These are phyloP conservation scores for Drosophila mayri DNA, from an alignment of 1,140 invertebrate species.

Conservation along the genomic window DNA sequence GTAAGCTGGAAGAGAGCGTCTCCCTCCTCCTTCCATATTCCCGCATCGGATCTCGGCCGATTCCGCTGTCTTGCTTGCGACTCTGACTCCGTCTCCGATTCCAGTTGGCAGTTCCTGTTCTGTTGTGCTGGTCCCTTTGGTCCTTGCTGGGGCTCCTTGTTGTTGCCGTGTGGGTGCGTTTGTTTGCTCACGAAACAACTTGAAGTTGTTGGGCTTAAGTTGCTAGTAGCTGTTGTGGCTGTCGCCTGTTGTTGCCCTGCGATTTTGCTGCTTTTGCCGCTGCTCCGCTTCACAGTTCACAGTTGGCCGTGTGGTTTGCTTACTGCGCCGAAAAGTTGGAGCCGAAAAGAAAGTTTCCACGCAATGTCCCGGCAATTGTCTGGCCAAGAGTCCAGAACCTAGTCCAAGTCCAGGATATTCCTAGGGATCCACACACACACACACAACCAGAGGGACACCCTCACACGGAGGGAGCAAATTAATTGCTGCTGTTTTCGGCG, in stretches of 20 bases:
- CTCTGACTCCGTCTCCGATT: constrained; percentile 17
- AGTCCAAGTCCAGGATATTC: constrained; percentile 20
- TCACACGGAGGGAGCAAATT: constrained; percentile 72
- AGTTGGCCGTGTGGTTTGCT: constrained; percentile 69
- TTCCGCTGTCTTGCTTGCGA: constrained; percentile 11
- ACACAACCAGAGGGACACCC: constrained; percentile 22
- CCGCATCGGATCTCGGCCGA: constrained; percentile 26
- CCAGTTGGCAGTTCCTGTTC: constrained; percentile 41
- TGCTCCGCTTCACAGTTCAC: constrained; percentile 61
- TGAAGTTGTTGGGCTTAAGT: constrained; percentile 76
- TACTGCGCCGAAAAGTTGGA: constrained; percentile 70
- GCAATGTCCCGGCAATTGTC: constrained; percentile 64
- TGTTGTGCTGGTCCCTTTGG: constrained; percentile 8
- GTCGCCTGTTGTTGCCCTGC: constrained; percentile 43
- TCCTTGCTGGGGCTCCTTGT: constrained; percentile 23
- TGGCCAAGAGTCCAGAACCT: constrained; percentile 48
- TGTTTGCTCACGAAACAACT: constrained; percentile 77
- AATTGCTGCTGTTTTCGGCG: constrained; percentile 83
- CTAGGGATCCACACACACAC: constrained; percentile 13
- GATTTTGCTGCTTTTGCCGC: constrained; percentile 12
- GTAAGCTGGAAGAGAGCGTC: constrained; percentile 33
- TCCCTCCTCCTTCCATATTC: background rate
- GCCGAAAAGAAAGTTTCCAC: constrained; percentile 55
- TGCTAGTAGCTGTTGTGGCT: constrained; percentile 77
- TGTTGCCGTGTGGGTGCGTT: constrained; percentile 68